A percentile compares a stretch with the other conserved stretches of the same genome.
These are phyloP conservation scores for Pseudomyrmex pallidus DNA, from an alignment of 1,140 invertebrate genomes.

Conservation along the genomic window DNA sequence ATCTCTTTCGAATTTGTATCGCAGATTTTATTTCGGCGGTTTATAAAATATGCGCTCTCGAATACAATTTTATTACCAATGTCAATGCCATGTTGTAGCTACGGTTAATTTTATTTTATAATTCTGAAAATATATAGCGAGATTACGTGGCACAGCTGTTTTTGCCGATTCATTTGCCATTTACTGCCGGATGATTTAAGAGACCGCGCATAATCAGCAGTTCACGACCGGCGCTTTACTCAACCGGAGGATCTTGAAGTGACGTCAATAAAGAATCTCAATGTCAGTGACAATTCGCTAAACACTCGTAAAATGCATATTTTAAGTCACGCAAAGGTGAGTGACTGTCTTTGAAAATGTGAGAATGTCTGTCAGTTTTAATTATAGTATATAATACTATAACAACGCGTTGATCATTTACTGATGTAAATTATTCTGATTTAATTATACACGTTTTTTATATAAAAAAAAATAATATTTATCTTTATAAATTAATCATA, in stretches of 20 bases:
- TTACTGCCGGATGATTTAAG: constrained; percentile 23
- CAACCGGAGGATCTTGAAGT: constrained; percentile 5
- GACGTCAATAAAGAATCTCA: not conserved
- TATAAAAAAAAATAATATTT: too few species aligned
- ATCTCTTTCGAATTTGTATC: too few species aligned
- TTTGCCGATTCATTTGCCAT: constrained; percentile 22
- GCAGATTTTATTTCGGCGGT: too few species aligned
- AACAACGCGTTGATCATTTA: not conserved
- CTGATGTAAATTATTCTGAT: not conserved
- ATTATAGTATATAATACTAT: not conserved
- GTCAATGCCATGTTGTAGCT: not conserved
- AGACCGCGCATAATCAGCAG: constrained; percentile 16
- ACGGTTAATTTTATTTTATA: not conserved
- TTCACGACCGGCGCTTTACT: not conserved
- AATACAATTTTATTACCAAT: not conserved
- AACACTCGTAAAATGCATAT: not conserved
- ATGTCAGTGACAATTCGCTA: not conserved
- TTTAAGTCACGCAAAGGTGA: not conserved
- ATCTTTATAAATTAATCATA: not conserved
- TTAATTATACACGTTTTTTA: not conserved
- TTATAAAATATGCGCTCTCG: too few species aligned
- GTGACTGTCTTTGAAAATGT: not conserved
- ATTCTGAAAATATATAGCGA: constrained; percentile 20
- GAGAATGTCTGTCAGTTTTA: not conserved
- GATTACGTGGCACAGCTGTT: constrained; percentile 12